phyloP scores from a whole-genome alignment of 2,113 vertebrate species.

The Chauna torquata region DNA sequence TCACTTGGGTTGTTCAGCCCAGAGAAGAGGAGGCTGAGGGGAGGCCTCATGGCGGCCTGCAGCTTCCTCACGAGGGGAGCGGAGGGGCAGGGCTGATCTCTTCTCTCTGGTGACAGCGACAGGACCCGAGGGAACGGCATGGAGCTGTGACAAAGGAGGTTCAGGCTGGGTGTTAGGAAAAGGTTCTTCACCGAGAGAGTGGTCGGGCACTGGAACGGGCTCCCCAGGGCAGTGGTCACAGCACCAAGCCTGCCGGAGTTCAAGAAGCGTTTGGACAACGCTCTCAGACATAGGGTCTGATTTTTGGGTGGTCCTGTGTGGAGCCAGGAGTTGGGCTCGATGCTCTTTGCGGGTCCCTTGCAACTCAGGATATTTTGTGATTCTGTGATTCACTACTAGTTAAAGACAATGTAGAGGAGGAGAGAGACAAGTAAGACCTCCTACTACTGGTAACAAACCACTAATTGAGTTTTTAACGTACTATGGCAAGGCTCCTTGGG shows the following conservation, averaged over 20 bases:
- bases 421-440: no score
- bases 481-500: no score
- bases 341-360: neutral
- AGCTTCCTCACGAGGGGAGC: neutral
- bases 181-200: neutral
- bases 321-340: neutral
- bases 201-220: neutral
- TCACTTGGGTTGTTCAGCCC: neutral
- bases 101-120: neutral
- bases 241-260: neutral
- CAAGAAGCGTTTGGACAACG: neutral
- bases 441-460: no score
- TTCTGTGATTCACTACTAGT: no score
- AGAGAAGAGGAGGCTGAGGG: neutral
- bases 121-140: neutral
- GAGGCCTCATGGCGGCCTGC: neutral
- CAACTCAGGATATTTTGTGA: neutral
- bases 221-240: neutral
- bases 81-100: neutral
- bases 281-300: neutral
- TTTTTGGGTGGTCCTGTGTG: neutral
- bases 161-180: neutral
- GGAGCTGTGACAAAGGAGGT: neutral
- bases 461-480: no score
- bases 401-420: no score